Percentiles rank a stretch among this genome's conserved stretches.
Evolutionary conservation across 1,140 invertebrate genomes (phyloP).

Genomic region (Orchestia grillus): DNA sequence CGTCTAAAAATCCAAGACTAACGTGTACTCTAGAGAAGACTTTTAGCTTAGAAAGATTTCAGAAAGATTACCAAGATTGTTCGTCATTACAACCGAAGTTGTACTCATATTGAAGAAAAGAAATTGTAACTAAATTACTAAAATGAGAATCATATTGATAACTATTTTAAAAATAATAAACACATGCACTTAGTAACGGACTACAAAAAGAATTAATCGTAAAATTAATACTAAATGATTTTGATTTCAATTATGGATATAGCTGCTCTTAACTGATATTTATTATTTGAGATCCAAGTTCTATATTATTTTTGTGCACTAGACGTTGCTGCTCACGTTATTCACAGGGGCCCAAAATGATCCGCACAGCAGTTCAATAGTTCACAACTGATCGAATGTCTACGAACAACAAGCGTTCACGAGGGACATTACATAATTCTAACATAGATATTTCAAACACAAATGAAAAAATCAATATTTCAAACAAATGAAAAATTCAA

Average conservation of each 20-base stretch:
- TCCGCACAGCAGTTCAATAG: background rate
- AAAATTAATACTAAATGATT: background rate
- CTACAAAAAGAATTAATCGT: background rate
- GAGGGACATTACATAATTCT: too few relatives aligned
- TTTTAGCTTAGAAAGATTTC: too few relatives aligned
- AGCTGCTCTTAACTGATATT: background rate
- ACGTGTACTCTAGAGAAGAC: background rate
- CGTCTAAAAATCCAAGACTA: background rate
- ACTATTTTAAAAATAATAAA: background rate
- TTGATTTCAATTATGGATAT: background rate
- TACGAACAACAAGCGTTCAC: too few relatives aligned
- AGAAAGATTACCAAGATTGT: background rate
- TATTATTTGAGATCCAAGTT: background rate
- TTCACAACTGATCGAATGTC: background rate
- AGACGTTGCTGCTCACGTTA: background rate
- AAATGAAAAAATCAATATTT: too few relatives aligned
- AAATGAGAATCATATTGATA: background rate
- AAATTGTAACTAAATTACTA: background rate
- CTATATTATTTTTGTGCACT: background rate
- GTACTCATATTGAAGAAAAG: background rate
- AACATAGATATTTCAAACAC: too few relatives aligned
- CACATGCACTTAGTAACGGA: background rate
- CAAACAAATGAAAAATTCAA: too few relatives aligned
- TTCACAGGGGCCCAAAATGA: background rate
- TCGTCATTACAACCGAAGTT: background rate